These are phyloP conservation scores for Meloidogyne chitwoodi DNA, from an alignment of 1,140 invertebrate genomes.

Conservation along the genomic window DNA sequence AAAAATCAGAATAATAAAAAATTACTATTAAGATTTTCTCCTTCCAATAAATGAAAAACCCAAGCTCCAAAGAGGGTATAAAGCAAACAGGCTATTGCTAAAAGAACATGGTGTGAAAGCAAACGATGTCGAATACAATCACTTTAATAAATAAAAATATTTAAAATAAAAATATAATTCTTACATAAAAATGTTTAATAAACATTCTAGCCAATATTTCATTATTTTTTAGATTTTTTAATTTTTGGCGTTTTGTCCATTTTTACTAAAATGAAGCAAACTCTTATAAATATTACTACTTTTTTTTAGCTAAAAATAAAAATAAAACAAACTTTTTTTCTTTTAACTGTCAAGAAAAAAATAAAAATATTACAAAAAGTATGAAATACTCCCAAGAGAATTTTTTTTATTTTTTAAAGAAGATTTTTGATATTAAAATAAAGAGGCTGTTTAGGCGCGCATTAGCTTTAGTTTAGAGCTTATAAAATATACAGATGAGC, in stretches of 20 bases:
- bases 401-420: neutral
- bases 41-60: slow-evolving; percentile 15
- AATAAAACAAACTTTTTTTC: neutral
- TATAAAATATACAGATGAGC: neutral
- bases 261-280: neutral
- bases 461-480: neutral
- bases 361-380: neutral
- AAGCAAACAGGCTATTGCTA: slow-evolving; percentile 9
- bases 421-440: neutral
- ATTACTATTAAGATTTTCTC: slow-evolving; percentile 2
- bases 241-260: neutral
- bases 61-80: slow-evolving; percentile 11
- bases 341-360: neutral
- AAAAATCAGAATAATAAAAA: neutral
- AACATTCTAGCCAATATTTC: neutral
- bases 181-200: neutral
- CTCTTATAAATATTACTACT: no score
- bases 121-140: neutral
- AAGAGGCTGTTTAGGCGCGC: neutral
- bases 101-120: slow-evolving; percentile 11
- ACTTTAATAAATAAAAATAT: neutral
- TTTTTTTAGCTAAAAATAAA: neutral
- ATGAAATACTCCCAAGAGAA: neutral
- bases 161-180: neutral
- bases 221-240: neutral